Evolutionary conservation across 2,888 invertebrate genomes (phyloP), one percentile per base, ranked within the genome.

Genomic region (Gasteruption jaculator): DNA sequence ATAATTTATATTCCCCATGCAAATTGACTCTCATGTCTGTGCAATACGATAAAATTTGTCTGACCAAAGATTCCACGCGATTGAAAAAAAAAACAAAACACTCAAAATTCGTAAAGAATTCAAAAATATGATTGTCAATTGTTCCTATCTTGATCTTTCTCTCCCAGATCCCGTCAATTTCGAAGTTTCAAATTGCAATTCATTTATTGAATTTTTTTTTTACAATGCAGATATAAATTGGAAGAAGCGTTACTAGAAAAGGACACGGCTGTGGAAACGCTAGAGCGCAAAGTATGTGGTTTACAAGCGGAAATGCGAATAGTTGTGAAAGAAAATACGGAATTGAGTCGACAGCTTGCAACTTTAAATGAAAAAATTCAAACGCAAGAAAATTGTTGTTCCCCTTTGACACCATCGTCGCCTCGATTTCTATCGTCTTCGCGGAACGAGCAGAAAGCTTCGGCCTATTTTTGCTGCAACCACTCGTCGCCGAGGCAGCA

Each of bases 171-270:
- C 14, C n/a, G 32, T 43, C 43, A 22, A 24, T 32, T 30, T 38
- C 41, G 39, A 24, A 40, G 20, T 45, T 32, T 20, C 22, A 15
- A 11, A 36, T 34, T 21, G n/a, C n/a, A n/a, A n/a, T n/a, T 15
- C 2, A 4, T n/a, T n/a, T 40, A 12, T 18, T 5, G 11, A 33
- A 38, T 43, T 10, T 27, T 15, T 5, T 29, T 11, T n/a, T n/a
- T n/a, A n/a, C n/a, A n/a, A n/a, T n/a, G n/a, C 65, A 83, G 83
- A 60, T 82, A 80, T 56, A 74, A 79, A 52, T 67, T 83, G 48
- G 81, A 82, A 58, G 79, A 81, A 57, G 81, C 82, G 54, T 58
- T 82, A 45, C 73, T 81, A 65, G 76, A 76, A 25, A 81, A 81
- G 53, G 82, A 83, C 52, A 77, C 79, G 52, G 76, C 77, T 11